phyloP scores from a whole-genome alignment of 2,888 invertebrate genomes.

The Tipula vernalis region DNA sequence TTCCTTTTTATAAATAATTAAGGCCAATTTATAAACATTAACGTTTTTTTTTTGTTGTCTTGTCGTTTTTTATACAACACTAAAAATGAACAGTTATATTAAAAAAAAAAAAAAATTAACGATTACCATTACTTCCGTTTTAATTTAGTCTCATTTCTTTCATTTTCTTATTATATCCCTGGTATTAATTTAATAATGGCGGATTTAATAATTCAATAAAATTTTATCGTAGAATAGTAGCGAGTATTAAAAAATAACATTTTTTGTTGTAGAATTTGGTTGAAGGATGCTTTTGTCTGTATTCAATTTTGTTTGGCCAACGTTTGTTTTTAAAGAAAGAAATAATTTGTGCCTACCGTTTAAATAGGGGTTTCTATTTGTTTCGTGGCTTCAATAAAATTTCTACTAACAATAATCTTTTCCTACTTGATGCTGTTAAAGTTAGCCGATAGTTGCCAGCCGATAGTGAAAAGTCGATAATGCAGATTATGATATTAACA shows the following conservation, averaged over 20 bases:
- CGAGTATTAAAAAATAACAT: not conserved
- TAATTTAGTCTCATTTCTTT: not conserved
- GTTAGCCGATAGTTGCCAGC: no score
- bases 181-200: not conserved
- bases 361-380: no score
- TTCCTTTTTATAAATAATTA: not conserved
- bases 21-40: not conserved
- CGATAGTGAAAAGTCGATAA: no score
- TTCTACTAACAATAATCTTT: no score
- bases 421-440: no score
- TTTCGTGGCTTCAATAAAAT: no score
- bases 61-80: not conserved
- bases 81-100: not conserved
- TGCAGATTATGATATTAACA: no score
- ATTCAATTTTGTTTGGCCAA: no score
- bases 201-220: constrained; percentile 4
- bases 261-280: not conserved
- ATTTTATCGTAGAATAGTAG: not conserved
- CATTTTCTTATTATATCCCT: not conserved
- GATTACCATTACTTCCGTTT: not conserved
- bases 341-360: no score
- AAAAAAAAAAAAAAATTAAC: not conserved
- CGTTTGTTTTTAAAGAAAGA: no score
- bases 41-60: not conserved
- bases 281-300: no score